phyloP scores from a whole-genome alignment of 2,797 vertebrate genomes.

The Notolabrus celidotus region DNA sequence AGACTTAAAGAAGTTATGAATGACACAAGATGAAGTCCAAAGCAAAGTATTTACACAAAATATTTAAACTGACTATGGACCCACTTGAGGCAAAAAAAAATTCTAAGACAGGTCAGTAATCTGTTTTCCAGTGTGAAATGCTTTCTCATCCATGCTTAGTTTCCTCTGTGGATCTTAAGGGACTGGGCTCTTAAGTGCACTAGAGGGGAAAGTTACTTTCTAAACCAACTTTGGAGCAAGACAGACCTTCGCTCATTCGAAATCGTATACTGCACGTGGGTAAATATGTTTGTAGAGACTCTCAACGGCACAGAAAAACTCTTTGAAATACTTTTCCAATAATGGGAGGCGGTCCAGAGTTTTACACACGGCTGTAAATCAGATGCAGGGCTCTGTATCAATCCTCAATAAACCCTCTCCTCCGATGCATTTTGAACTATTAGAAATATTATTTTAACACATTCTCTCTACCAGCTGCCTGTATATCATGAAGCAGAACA shows the following conservation, averaged over 20 bases:
- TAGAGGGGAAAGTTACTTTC: constrained; percentile 69
- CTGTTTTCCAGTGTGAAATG: constrained; percentile 83
- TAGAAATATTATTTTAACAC: constrained; percentile 78
- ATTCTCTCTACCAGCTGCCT: constrained; percentile 55
- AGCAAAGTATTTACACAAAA: constrained; percentile 16
- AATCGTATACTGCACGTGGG: constrained; percentile 68
- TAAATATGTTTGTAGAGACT: constrained; percentile 77
- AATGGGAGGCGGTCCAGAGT: constrained; percentile 77
- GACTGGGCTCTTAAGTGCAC: constrained; percentile 72
- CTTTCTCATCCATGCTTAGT: constrained; percentile 80
- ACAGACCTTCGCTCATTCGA: constrained; percentile 53
- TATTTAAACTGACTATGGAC: constrained; percentile 21
- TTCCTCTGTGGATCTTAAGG: constrained; percentile 75
- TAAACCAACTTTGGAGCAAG: constrained; percentile 53
- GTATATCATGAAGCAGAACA: constrained; percentile 64
- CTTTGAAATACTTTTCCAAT: constrained; percentile 83
- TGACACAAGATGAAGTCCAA: constrained; percentile 14
- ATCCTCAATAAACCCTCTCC: constrained; percentile 67
- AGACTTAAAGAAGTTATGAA: constrained; percentile 6
- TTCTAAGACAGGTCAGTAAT: constrained; percentile 64
- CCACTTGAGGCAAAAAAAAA: constrained; percentile 38
- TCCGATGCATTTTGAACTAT: constrained; percentile 57
- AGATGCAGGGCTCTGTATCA: constrained; percentile 54
- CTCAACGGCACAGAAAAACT: constrained; percentile 67
- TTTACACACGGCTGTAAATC: constrained; percentile 79